phyloP scores from a whole-genome alignment of 2,888 invertebrate species.

The Gerris lacustris region DNA sequence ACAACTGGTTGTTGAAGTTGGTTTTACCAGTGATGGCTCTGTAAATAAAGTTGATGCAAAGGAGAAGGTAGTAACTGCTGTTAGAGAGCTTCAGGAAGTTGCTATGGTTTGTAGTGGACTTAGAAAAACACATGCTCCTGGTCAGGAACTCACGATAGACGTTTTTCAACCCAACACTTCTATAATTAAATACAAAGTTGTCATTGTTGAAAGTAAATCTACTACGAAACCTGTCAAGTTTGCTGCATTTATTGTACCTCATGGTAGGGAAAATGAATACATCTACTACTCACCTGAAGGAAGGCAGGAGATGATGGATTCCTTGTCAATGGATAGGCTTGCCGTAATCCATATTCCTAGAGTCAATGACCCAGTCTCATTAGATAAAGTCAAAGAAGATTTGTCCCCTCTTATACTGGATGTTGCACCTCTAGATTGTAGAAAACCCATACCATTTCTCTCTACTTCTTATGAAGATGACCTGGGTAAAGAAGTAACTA shows the following conservation, averaged over 20 bases:
- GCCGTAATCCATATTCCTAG: conserved; percentile 70
- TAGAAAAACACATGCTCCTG: conserved; percentile 43
- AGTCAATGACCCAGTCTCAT: conserved; percentile 54
- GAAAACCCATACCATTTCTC: conserved; percentile 64
- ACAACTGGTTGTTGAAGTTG: conserved; percentile 72
- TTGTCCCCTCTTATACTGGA: conserved; percentile 63
- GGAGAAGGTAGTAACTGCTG: conserved; percentile 50
- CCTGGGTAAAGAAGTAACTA: conserved; percentile 50
- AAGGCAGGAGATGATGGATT: conserved; percentile 59
- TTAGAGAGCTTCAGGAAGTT: conserved; percentile 66
- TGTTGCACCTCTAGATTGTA: conserved; percentile 51
- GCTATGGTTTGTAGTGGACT: conserved; percentile 63
- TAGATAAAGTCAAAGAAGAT: conserved; percentile 74
- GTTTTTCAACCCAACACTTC: conserved; percentile 39
- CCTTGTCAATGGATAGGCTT: conserved; percentile 63
- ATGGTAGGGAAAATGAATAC: conserved; percentile 89
- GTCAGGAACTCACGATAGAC: conserved; percentile 46
- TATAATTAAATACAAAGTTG: conserved; percentile 61
- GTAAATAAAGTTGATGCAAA: conserved; percentile 50
- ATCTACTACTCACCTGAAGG: conserved; percentile 77
- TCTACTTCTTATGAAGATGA: conserved; percentile 69
- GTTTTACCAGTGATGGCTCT: conserved; percentile 48
- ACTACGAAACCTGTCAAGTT: conserved; percentile 33
- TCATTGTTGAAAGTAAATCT: conserved; percentile 60
- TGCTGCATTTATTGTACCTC: conserved; percentile 89